Conservation (phyloP, 1,140 invertebrate species). For the Helicoverpa zea region DNA sequence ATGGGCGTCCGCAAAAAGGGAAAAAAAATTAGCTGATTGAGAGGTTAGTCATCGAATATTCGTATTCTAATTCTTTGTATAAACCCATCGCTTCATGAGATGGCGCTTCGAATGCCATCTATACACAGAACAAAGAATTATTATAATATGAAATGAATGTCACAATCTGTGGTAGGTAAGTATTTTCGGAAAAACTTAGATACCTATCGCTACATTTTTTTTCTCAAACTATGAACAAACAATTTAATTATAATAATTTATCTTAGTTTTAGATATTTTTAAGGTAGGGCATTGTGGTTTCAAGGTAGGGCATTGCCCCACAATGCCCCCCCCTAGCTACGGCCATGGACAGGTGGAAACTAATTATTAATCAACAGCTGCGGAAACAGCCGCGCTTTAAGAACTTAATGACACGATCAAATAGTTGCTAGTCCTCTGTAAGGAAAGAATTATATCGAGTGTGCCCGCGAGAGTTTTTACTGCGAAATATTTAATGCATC, state of each 20-base stretch:
- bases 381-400: slow-evolving; percentile 64
- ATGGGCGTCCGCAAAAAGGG: too few species aligned
- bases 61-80: too few species aligned
- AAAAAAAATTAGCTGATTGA: too few species aligned
- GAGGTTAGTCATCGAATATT: too few species aligned
- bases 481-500: slow-evolving; percentile 48
- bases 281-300: slow-evolving; percentile 48
- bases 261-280: slow-evolving; percentile 48
- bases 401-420: slow-evolving; percentile 60
- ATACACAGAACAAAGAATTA: slow-evolving; percentile 32
- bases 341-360: slow-evolving; percentile 60
- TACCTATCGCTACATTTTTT: too few species aligned
- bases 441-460: slow-evolving; percentile 48
- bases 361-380: slow-evolving; percentile 76
- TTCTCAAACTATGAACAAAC: too few species aligned
- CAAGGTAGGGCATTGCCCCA: slow-evolving; percentile 49
- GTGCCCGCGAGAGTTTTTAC: slow-evolving; percentile 45
- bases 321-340: slow-evolving; percentile 14
- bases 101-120: slow-evolving; percentile 25
- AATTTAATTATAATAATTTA: slow-evolving; percentile 35
- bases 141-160: slow-evolving; percentile 35
- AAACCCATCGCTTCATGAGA: slow-evolving; percentile 17
- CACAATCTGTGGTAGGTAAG: too few species aligned
- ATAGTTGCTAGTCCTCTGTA: slow-evolving; percentile 56
- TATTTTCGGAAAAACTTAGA: too few species aligned